Conservation (phyloP, 2,888 invertebrate genomes). For the Lepidonotus clava region DNA sequence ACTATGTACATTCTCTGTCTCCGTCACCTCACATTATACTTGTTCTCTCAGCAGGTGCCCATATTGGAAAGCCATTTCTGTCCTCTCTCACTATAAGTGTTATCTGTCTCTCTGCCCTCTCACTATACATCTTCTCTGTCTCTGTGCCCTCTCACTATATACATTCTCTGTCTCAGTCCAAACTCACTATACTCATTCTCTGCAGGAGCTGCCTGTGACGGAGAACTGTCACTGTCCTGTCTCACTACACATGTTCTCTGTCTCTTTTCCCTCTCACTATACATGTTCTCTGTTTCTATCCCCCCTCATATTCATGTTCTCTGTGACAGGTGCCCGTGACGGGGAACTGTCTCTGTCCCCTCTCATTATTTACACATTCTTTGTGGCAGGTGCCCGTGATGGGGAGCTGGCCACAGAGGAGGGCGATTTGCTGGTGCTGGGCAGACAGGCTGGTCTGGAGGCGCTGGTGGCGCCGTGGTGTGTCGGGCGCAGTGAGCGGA, state of each 20-base stretch:
- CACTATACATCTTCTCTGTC: not conserved
- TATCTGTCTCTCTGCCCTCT: not conserved
- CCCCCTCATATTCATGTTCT: not conserved
- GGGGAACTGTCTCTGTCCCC: not conserved
- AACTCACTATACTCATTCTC: not conserved
- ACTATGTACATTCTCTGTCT: no score
- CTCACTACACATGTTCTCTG: not conserved
- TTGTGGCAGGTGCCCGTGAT: not conserved
- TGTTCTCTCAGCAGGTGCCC: no score
- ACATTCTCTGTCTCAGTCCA: not conserved
- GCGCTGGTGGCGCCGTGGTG: not conserved
- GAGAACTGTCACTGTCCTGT: not conserved
- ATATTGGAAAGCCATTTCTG: not conserved
- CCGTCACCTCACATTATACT: no score
- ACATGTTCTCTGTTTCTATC: not conserved
- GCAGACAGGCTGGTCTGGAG: slow-evolving; percentile 34
- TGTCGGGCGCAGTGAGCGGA: slow-evolving; percentile 19
- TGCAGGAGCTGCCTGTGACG: not conserved
- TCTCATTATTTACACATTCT: no score
- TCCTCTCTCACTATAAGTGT: not conserved
- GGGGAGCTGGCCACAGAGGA: not conserved
- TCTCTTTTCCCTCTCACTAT: not conserved
- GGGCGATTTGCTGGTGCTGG: slow-evolving; percentile 46
- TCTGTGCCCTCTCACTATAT: not conserved
- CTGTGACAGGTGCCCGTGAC: not conserved